These are phyloP conservation scores for Acrobasis consociella DNA, from an alignment of 2,888 invertebrate genomes.

Conservation along the genomic window DNA sequence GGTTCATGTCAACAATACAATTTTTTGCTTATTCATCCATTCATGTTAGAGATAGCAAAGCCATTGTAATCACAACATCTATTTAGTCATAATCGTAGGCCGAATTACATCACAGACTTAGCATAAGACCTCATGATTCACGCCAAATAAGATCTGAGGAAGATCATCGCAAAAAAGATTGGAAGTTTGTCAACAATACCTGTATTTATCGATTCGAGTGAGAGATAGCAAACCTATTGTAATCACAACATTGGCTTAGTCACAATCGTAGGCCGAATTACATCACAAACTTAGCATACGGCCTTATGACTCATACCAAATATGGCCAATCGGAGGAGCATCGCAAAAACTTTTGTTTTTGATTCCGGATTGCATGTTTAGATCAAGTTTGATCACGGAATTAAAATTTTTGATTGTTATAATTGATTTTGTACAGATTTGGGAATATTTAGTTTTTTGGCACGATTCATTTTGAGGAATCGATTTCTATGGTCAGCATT, in stretches of 20 bases:
- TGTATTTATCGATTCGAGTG: neutral
- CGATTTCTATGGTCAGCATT: no score
- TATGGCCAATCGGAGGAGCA: slow-evolving; percentile 10
- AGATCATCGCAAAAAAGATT: slow-evolving; percentile 5
- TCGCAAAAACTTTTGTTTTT: slow-evolving; percentile 32
- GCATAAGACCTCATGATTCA: slow-evolving; percentile 52
- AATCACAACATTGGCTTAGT: slow-evolving; percentile 31
- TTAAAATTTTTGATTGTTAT: neutral
- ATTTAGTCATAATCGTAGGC: slow-evolving; percentile 39
- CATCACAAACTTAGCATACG: slow-evolving; percentile 47
- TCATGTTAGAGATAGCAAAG: neutral
- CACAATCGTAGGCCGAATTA: slow-evolving; percentile 42
- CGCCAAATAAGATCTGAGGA: slow-evolving; percentile 32
- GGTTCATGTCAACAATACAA: neutral
- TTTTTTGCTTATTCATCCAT: neutral
- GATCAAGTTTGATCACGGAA: neutral
- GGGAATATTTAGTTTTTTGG: neutral
- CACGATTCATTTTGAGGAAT: neutral
- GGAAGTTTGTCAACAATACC: no score
- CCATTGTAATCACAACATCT: slow-evolving; percentile 20
- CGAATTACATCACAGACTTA: slow-evolving; percentile 49
- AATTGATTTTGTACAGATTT: neutral
- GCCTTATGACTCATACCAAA: slow-evolving; percentile 49
- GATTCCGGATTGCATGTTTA: slow-evolving; percentile 8
- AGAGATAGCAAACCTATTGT: slow-evolving; percentile 12